Conservation (phyloP, 1,140 invertebrate genomes). For the Neodiprion virginianus region DNA sequence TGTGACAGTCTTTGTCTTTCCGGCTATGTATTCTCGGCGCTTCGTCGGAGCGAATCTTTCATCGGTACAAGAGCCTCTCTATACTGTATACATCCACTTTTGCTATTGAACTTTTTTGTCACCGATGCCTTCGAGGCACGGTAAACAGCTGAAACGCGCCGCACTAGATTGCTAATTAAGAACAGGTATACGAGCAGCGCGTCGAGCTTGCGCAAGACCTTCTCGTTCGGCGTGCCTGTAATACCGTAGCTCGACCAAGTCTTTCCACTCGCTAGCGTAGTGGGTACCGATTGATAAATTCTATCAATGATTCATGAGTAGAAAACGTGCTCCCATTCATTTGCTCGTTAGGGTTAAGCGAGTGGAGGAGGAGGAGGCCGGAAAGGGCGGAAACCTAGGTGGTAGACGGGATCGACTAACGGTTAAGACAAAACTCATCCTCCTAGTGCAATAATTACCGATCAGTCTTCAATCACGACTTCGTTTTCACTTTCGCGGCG, state of each 20-base stretch:
- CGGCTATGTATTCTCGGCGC: not conserved
- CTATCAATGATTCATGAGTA: conserved; percentile 38
- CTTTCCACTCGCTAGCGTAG: not conserved
- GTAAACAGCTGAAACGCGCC: not conserved
- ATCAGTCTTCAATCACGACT: too few relatives aligned
- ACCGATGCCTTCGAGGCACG: not conserved
- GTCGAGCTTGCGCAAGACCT: not conserved
- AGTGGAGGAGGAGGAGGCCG: not conserved
- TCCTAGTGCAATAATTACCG: too few relatives aligned
- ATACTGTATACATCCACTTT: not conserved
- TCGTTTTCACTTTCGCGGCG: not conserved
- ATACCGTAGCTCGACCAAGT: not conserved
- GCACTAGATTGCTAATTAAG: not conserved
- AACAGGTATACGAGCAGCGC: not conserved
- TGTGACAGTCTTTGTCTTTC: not conserved
- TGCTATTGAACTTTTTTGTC: not conserved
- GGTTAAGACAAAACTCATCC: too few relatives aligned
- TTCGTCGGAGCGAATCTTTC: not conserved
- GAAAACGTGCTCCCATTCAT: conserved; percentile 32
- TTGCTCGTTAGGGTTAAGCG: conserved; percentile 19
- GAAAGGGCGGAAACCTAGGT: conserved; percentile 9
- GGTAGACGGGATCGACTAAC: too few relatives aligned
- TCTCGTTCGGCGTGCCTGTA: too few relatives aligned
- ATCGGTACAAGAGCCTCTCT: not conserved
- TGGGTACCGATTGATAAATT: conserved; percentile 15